Evolutionary conservation across 2,888 invertebrate species (phyloP), one percentile per base, ranked within the genome.

Genomic region (Aphidoletes aphidimyza): DNA sequence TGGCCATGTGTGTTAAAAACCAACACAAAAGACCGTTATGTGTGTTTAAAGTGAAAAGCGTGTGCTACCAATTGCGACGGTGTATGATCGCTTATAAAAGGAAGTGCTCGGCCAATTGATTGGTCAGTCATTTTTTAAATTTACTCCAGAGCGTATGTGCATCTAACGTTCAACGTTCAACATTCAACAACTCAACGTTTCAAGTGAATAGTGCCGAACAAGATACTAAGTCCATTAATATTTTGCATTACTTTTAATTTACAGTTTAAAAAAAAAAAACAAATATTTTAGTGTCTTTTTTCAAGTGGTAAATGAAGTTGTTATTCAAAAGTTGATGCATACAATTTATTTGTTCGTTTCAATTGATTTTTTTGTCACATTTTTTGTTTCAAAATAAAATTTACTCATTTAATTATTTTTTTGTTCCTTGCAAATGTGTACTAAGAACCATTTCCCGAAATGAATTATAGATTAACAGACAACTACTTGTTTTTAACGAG

Each of bases 81-180:
- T 36, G n/a, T 36, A n/a, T 3, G 81, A 81, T 81, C 37, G 37
- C 81, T 81, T 81, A 81, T 81, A 81, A 81, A 81, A 81, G 36
- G n/a, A 81, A 81, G 37, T 37, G 81, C 37, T 81, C 81, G 37
- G 37, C 37, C 37, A 81, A 81, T 37, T 81, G 36, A 81, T 78
- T 37, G 81, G 81, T 81, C n/a, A 81, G 81, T 81, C 37, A 81
- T 36, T 81, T 81, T 17, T 19, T 22, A 81, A 37, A 2, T 6
- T 37, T 22, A 22, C 22, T 5, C 9, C n/a, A 8, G 37, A 81
- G n/a, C 37, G 37, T 22, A 37, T 37, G n/a, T 36, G 59, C 59
- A 37, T n/a, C 81, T 54, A 5, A 47, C 22, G 6, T n/a, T n/a
- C n/a, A n/a, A n/a, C n/a, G n/a, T n/a, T n/a, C n/a, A n/a, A n/a